Evolutionary conservation across 2,797 vertebrate genomes (phyloP).

Genomic region (Heliangelus exortis): DNA sequence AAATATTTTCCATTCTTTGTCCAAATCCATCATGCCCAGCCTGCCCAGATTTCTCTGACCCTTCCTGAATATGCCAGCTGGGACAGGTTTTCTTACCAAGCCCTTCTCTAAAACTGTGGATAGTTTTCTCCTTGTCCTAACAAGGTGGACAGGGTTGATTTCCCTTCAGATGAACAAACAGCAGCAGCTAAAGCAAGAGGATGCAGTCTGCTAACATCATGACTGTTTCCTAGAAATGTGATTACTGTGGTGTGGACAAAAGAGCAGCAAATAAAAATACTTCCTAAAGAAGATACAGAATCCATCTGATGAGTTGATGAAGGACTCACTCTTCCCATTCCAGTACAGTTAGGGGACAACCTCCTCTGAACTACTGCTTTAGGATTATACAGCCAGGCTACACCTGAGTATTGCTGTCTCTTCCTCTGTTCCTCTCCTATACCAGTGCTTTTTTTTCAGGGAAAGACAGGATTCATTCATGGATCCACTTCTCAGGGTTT

Average conservation of each 20-base stretch:
- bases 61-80: background rate
- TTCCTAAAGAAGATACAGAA: background rate
- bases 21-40: background rate
- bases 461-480: background rate
- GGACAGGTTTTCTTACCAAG: background rate
- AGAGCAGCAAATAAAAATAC: background rate
- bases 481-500: background rate
- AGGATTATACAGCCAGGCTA: background rate
- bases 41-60: background rate
- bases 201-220: background rate
- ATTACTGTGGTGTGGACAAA: background rate
- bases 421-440: background rate
- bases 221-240: background rate
- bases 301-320: rapidly evolving
- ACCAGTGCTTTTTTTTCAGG: rapidly evolving
- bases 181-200: background rate
- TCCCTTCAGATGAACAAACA: background rate
- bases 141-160: background rate
- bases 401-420: no score
- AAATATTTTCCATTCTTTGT: background rate
- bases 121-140: background rate
- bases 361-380: background rate
- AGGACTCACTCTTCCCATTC: background rate
- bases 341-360: background rate
- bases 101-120: background rate